Evolutionary conservation across 2,888 invertebrate species (phyloP).

Genomic region (Tetanocera ferruginea): DNA sequence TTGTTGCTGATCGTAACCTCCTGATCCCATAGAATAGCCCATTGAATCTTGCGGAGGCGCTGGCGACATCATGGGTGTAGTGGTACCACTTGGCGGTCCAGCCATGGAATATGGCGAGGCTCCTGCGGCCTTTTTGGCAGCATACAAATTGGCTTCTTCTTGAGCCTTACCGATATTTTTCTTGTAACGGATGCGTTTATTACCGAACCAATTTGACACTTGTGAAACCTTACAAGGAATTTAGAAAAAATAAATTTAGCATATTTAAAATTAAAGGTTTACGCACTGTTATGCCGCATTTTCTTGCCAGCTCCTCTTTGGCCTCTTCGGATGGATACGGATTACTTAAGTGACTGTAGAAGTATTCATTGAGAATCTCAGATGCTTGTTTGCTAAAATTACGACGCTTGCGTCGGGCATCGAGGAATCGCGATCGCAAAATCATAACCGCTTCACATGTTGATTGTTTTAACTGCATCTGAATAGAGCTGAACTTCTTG

Average conservation of each 20-base stretch:
- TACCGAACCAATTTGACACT: conserved; percentile 99
- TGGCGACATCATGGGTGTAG: conserved; percentile 96
- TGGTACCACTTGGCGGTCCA: conserved; percentile 88
- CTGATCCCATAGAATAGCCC: conserved; percentile 93
- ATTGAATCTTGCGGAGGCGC: conserved; percentile 93
- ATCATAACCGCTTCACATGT: conserved; percentile 99
- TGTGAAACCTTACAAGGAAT: conserved; percentile 70
- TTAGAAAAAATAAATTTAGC: neutral
- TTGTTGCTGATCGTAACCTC: conserved; percentile 90
- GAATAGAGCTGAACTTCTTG: conserved; percentile 97
- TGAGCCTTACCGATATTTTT: conserved; percentile 99
- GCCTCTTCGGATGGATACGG: conserved; percentile 99
- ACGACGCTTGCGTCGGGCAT: conserved; percentile 90
- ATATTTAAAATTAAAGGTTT: neutral
- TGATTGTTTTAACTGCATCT: conserved; percentile 99
- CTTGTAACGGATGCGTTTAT: conserved; percentile 99
- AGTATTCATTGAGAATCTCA: conserved; percentile 99
- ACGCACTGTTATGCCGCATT: conserved; percentile 96
- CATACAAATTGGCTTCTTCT: conserved; percentile 98
- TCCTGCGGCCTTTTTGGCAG: conserved; percentile 97
- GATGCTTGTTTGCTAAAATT: conserved; percentile 99
- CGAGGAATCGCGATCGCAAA: conserved; percentile 80
- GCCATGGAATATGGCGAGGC: conserved; percentile 91
- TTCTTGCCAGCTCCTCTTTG: conserved; percentile 98
- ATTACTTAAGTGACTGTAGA: conserved; percentile 99